Base-by-base conservation (phyloP, 2,797 vertebrate genomes). In the Lophotriccus pileatus region DNA sequence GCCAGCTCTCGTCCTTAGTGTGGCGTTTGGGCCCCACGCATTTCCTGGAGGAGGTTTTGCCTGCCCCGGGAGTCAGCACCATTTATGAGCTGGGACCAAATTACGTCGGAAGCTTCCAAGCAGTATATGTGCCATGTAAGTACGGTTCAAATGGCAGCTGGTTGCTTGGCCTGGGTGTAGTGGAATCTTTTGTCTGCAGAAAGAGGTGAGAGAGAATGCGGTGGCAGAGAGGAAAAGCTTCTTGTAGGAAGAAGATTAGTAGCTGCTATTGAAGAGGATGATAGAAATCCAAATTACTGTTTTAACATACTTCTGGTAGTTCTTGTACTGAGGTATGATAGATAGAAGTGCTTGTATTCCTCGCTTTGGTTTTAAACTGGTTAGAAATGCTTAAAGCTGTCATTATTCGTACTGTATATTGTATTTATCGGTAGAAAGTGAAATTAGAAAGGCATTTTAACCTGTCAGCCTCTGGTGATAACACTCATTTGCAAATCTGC, bases 41-140 rank as follows among this genome's bases (percentile, higher is more conserved):
- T 94, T 99, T 99, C 97, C 97, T 99, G 96, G 99, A 99, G 98
- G 99, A 99, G 93, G 99, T 99, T 70, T 97, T 99, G 77, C 98
- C 99, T 7, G 98, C 98, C 80, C 89, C 98, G 15, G 99, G 98
- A 23, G 96, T 99, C 30, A 98, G 98, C 36, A 98, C 98, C 88
- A 97, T 99, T 93, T 99, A 98, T 43, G 99, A 99, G 81, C 98
- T 99, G 78, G 99, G 99, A 89, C 99, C 99, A 25, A 99, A 98
- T 96, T 99, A 99, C 0, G 98, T 99, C 1, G 99, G 99, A 89
- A 99, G 99, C 94, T 99, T 99, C 95, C 99, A 99, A 97, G 99
- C 99, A 0, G 99, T 99, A 37, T 99, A 98, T 77, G 95, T 98
- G 47, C 98, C 99, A 4, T 99, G 99, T 99, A 93, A 99, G 98